These are phyloP conservation scores for Cryptocheilus praepositus DNA, from an alignment of 2,888 invertebrate species.

Conservation along the genomic window DNA sequence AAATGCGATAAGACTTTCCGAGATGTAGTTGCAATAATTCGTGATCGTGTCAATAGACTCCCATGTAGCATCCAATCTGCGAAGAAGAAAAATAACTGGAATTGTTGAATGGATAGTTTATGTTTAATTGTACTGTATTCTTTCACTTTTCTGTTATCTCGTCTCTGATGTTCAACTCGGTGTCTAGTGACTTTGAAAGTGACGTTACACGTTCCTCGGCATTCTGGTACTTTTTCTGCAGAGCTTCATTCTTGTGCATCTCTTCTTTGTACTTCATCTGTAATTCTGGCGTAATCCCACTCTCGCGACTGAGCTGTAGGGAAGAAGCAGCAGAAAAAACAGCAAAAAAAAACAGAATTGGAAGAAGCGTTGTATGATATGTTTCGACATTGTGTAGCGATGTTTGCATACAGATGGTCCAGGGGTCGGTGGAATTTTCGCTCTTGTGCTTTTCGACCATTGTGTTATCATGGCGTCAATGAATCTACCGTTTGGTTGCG, in stretches of 20 bases:
- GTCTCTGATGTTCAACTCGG: slow-evolving; percentile 31
- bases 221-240: slow-evolving; percentile 44
- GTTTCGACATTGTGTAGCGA: slow-evolving; percentile 3
- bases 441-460: slow-evolving; percentile 39
- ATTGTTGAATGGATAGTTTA: not conserved
- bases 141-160: slow-evolving; percentile 35
- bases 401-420: not conserved
- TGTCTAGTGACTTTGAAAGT: slow-evolving; percentile 27
- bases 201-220: slow-evolving; percentile 36
- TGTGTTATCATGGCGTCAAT: slow-evolving; percentile 39
- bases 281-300: not conserved
- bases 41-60: slow-evolving; percentile 48
- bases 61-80: slow-evolving; percentile 50
- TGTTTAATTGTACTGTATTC: not conserved
- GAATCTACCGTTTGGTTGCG: slow-evolving; percentile 31
- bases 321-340: slow-evolving; percentile 2
- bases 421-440: slow-evolving; percentile 9
- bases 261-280: slow-evolving; percentile 14
- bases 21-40: slow-evolving; percentile 53
- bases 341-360: too few relatives aligned
- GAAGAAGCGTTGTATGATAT: not conserved
- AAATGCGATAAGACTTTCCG: slow-evolving; percentile 47
- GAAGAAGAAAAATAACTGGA: not conserved
- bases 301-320: not conserved
- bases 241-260: slow-evolving; percentile 28